A percentile compares a stretch with the other conserved stretches of the same genome.
Evolutionary conservation across 2,113 vertebrate genomes (phyloP).

Genomic region (Aythya baeri): DNA sequence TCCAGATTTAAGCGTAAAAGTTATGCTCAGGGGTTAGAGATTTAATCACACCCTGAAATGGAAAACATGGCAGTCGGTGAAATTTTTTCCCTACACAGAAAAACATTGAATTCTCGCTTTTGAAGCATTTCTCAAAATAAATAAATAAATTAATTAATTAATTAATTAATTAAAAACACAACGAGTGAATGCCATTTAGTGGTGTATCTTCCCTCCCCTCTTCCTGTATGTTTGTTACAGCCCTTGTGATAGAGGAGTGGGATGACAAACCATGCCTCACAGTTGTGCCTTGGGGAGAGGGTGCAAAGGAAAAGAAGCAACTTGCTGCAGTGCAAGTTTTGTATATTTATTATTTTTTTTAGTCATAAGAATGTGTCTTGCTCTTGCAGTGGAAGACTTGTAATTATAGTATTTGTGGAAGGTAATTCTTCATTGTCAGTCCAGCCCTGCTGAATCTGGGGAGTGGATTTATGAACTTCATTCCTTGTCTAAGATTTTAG

Average conservation of each 20-base stretch:
- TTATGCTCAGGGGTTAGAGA: not conserved
- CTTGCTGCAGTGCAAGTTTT: not conserved
- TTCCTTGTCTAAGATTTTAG: not conserved
- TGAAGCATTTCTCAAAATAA: slow-evolving; percentile 19
- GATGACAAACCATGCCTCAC: not conserved
- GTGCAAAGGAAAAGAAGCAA: not conserved
- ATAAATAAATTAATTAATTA: too few relatives aligned
- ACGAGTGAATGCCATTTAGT: not conserved
- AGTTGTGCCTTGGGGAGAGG: not conserved
- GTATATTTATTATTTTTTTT: not conserved
- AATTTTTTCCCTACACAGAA: not conserved
- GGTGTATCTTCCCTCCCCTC: not conserved
- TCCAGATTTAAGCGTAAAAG: slow-evolving; percentile 9
- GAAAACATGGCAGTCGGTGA: not conserved
- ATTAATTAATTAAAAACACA: not conserved
- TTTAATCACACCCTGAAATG: not conserved
- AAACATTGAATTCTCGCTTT: slow-evolving; percentile 21
- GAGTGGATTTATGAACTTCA: not conserved
- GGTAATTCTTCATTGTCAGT: not conserved
- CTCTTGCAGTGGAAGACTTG: not conserved
- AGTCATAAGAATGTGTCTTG: not conserved
- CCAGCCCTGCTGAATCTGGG: not conserved
- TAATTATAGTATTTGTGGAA: not conserved
- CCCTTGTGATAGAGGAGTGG: not conserved
- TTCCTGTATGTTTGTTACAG: not conserved